Evolutionary conservation across 2,797 vertebrate species (phyloP).

Genomic region (Protonibea diacanthus): DNA sequence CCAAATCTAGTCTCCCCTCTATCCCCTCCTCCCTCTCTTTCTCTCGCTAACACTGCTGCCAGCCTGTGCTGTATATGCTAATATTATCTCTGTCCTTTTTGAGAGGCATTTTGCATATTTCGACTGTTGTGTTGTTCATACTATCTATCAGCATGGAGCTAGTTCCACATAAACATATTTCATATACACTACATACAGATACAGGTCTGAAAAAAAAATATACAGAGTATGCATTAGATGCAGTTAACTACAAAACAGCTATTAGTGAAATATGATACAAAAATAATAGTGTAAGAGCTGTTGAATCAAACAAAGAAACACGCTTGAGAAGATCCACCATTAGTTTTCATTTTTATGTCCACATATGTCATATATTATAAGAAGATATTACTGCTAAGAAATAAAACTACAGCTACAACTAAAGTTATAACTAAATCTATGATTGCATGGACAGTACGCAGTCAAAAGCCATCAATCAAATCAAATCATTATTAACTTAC

Average conservation of each 20-base stretch:
- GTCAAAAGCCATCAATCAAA: background rate
- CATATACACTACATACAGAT: slow-evolving; percentile 16
- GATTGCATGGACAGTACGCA: background rate
- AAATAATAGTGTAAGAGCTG: background rate
- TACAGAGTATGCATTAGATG: background rate
- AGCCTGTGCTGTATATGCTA: slow-evolving; percentile 64
- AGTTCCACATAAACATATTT: slow-evolving; percentile 24
- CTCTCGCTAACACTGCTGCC: slow-evolving; percentile 10
- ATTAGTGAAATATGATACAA: slow-evolving; percentile 4
- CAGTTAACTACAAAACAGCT: background rate
- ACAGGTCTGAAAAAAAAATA: background rate
- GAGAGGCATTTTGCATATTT: slow-evolving; percentile 66
- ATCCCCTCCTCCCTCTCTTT: slow-evolving; percentile 26
- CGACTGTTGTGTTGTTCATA: slow-evolving; percentile 49
- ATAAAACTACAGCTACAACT: background rate
- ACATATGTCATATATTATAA: background rate
- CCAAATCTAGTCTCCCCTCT: slow-evolving; percentile 65
- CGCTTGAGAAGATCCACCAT: background rate
- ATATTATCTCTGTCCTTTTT: slow-evolving; percentile 72
- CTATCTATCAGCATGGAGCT: slow-evolving; percentile 50
- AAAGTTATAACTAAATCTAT: background rate
- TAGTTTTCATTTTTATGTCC: background rate
- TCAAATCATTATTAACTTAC: background rate
- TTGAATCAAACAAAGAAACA: background rate
- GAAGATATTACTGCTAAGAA: background rate